These are phyloP conservation scores for Morelia viridis DNA, from an alignment of 2,797 vertebrate species.

Conservation along the genomic window DNA sequence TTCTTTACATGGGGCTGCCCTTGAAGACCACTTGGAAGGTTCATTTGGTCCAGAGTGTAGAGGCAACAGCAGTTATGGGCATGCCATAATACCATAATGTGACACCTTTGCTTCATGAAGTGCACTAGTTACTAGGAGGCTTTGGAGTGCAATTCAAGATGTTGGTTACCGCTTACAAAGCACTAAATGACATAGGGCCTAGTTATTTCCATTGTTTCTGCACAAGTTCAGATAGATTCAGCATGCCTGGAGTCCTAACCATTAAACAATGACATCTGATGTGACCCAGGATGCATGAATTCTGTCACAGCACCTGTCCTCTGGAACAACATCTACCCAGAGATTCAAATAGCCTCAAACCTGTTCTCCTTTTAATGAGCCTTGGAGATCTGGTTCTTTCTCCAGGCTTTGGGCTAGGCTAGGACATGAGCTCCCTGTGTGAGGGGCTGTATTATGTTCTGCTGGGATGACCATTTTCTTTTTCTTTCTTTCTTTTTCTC, in stretches of 20 bases:
- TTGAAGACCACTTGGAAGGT: not conserved
- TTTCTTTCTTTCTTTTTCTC: not conserved
- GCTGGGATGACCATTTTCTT: not conserved
- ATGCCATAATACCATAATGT: not conserved
- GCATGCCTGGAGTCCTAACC: not conserved
- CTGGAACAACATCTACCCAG: not conserved
- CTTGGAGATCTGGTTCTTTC: not conserved
- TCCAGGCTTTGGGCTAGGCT: not conserved
- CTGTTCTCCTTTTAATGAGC: not conserved
- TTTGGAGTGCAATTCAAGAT: not conserved
- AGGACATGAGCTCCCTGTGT: not conserved
- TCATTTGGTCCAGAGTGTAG: not conserved
- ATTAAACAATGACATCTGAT: not conserved
- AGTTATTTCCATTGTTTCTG: not conserved
- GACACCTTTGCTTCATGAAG: not conserved
- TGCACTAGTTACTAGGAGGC: not conserved
- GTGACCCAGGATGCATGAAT: not conserved
- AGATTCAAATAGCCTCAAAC: not conserved
- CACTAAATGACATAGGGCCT: not conserved
- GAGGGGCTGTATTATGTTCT: not conserved
- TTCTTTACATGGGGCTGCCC: not conserved
- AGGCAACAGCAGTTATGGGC: not conserved
- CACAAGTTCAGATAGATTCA: not conserved
- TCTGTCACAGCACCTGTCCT: not conserved
- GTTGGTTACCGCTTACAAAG: not conserved